Evolutionary conservation across 2,888 invertebrate genomes (phyloP).

Genomic region (Sympetrum striolatum): DNA sequence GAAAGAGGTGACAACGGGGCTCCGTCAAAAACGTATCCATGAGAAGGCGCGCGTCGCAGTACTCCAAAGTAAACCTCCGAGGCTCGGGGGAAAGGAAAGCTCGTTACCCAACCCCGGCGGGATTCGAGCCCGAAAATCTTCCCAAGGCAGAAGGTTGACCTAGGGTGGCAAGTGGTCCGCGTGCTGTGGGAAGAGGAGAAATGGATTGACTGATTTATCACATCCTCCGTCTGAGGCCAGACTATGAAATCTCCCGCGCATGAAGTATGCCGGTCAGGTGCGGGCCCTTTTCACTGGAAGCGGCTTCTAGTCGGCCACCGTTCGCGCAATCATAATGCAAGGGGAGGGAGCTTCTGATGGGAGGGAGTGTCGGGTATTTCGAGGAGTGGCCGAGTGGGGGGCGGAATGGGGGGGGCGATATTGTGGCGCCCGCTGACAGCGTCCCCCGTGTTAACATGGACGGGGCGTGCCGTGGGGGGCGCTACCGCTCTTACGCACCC

Average conservation of each 20-base stretch:
- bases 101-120: background rate
- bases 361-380: background rate
- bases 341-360: background rate
- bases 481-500: background rate
- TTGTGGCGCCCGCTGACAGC: background rate
- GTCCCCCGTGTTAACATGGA: background rate
- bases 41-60: background rate
- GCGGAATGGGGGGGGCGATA: background rate
- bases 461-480: background rate
- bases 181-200: background rate
- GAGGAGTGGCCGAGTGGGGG: background rate
- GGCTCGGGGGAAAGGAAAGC: background rate
- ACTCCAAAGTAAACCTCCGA: background rate
- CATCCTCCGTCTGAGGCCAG: conserved; percentile 2
- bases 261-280: conserved; percentile 18
- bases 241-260: background rate
- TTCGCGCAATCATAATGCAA: conserved; percentile 34
- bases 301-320: conserved; percentile 29
- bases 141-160: background rate
- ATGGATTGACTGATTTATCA: conserved; percentile 40
- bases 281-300: conserved; percentile 34
- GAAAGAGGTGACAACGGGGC: too few relatives aligned
- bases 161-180: background rate
- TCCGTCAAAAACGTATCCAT: too few relatives aligned
- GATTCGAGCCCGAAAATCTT: background rate